Conservation (phyloP, 2,113 vertebrate genomes). For the Melospiza melodia region DNA sequence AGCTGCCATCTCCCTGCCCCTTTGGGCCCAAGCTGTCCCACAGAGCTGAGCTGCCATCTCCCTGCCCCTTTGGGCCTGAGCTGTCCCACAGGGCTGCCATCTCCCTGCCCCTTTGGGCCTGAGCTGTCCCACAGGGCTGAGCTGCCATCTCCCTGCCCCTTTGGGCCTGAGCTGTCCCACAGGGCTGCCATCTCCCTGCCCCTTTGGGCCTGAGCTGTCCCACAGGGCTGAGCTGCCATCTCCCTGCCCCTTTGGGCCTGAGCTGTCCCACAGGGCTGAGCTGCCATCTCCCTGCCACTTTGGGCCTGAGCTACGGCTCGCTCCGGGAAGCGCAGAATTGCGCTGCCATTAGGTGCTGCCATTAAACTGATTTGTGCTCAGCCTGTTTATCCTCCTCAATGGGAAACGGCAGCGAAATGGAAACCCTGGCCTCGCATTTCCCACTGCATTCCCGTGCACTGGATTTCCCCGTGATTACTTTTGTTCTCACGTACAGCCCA, state of each 20-base stretch:
- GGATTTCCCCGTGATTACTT: slow-evolving; percentile 26
- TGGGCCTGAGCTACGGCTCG: background rate
- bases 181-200: accelerated
- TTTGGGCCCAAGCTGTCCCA: background rate
- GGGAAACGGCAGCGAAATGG: background rate
- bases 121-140: background rate
- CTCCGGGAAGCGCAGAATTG: background rate
- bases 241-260: background rate
- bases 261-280: background rate
- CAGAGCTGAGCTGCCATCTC: too few relatives aligned
- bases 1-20: accelerated
- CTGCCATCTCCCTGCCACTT: accelerated
- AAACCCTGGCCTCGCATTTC: slow-evolving; percentile 19
- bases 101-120: background rate
- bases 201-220: background rate
- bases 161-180: background rate
- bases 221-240: background rate
- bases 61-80: background rate
- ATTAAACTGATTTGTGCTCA: slow-evolving; percentile 49
- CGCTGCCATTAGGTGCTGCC: slow-evolving; percentile 28
- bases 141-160: background rate
- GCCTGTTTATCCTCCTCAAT: slow-evolving; percentile 27
- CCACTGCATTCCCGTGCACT: background rate
- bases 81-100: background rate
- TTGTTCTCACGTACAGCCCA: slow-evolving; percentile 23